Base-by-base conservation (phyloP, 2,888 invertebrate genomes). In the Balanococcus diminutus region DNA sequence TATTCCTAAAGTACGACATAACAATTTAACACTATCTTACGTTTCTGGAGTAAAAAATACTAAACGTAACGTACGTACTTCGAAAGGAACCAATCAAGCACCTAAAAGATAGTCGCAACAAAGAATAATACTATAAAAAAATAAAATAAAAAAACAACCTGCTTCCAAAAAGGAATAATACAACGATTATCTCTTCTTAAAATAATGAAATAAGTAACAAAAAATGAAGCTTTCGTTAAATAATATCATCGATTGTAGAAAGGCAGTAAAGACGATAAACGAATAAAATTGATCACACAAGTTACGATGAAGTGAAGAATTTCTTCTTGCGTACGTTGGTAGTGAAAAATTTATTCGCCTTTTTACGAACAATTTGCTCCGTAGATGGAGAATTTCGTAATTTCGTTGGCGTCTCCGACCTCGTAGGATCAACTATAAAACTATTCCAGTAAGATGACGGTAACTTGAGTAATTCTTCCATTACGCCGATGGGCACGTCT, bases 1-100 rank as follows among this genome's bases (percentile, higher is more conserved):
- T 1, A 19, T 25, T 31, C 51, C 67, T 86, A 87, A 86, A 85
- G 86, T 86, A 84, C 79, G 36, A 39, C 36, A 81, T 84, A 84
- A 72, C 16, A 25, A 67, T 22, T 8, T 19, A 67, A 67, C 25
- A 25, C 14, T 67, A 67, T 9, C 0, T 3, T 0, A 51, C 9
- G 56, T 56, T 6, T 9, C 19, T 56, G 1, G 6, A 22, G 22
- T 46, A n/a, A 56, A 19, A n/a, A 22, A 9, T 9, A 22, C 56
- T 56, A 56, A 28, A 72, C n/a, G n/a, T n/a, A n/a, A n/a, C n/a
- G n/a, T n/a, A n/a, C n/a, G n/a, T n/a, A n/a, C n/a, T 72, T 28
- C 2, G n/a, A 31, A 72, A 72, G 72, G 31, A 72, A 72, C 72
- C 14, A 72, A 16, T 11, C 14, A 1, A 72, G 72, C 72, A 72